These are phyloP conservation scores for Ancistrus triradiatus DNA, from an alignment of 2,113 vertebrate genomes.

Conservation along the genomic window DNA sequence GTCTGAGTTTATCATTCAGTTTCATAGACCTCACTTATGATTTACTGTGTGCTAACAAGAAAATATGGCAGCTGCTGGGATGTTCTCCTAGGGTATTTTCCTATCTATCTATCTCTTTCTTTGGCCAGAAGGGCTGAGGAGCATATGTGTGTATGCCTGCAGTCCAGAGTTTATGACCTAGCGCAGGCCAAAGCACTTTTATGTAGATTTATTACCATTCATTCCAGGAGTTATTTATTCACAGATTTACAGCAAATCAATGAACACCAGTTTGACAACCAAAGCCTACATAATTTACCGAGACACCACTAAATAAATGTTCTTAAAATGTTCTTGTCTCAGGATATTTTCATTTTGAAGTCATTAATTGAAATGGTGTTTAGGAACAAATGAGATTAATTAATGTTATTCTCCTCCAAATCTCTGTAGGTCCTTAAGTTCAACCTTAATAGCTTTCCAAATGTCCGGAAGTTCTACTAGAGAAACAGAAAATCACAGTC, in stretches of 20 bases:
- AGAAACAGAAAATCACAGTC: too few relatives aligned
- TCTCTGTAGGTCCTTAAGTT: too few relatives aligned
- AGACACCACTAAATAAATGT: background rate
- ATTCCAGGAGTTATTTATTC: conserved; percentile 10
- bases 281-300: conserved; percentile 27
- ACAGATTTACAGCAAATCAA: conserved; percentile 18
- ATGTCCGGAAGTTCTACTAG: too few relatives aligned
- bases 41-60: conserved; percentile 29
- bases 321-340: conserved; percentile 13
- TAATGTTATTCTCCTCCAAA: too few relatives aligned
- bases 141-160: background rate
- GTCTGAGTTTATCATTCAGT: conserved; percentile 38
- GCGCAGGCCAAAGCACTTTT: conserved; percentile 1
- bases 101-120: conserved; percentile 11
- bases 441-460: too few relatives aligned
- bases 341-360: background rate
- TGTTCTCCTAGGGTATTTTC: conserved; percentile 19
- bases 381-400: background rate
- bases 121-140: background rate
- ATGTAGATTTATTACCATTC: conserved; percentile 33
- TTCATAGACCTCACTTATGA: conserved; percentile 26
- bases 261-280: conserved; percentile 32
- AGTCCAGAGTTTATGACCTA: conserved; percentile 37
- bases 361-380: too few relatives aligned
- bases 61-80: conserved; percentile 31